Percentiles rank a stretch among this genome's conserved stretches.
Evolutionary conservation across 2,113 vertebrate species (phyloP).

Genomic region (Syngnathus scovelli): DNA sequence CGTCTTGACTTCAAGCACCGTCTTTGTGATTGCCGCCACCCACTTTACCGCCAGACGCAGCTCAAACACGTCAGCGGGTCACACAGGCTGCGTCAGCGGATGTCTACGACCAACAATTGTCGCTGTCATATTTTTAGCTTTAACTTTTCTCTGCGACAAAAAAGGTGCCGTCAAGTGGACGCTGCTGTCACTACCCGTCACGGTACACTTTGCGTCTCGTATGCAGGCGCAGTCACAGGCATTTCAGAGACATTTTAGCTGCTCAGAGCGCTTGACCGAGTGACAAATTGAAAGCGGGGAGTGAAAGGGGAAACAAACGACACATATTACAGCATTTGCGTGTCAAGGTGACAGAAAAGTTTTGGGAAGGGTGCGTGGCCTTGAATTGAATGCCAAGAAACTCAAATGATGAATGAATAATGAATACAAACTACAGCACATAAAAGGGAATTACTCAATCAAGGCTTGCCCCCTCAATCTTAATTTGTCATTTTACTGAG

Average conservation of each 20-base stretch:
- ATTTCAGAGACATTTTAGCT: not conserved
- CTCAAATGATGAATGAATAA: not conserved
- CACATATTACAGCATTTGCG: conserved; percentile 19
- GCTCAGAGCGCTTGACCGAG: conserved; percentile 4
- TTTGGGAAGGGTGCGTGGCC: conserved; percentile 30
- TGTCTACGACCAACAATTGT: conserved; percentile 35
- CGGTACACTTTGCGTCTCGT: conserved; percentile 1
- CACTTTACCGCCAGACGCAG: conserved; percentile 3
- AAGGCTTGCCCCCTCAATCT: not conserved
- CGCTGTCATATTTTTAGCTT: conserved; percentile 32
- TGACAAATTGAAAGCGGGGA: conserved; percentile 3
- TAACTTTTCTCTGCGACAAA: conserved; percentile 29
- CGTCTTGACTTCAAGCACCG: not conserved
- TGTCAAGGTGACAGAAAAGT: conserved; percentile 32
- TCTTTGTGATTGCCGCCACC: conserved; percentile 6
- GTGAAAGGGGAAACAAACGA: conserved; percentile 14
- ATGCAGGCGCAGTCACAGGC: not conserved
- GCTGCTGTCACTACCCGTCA: conserved; percentile 26
- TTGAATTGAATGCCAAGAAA: not conserved
- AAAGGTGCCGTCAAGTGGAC: not conserved
- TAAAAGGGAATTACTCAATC: not conserved
- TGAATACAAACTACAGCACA: not conserved
- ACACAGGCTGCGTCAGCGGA: conserved; percentile 9
- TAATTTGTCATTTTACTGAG: not conserved
- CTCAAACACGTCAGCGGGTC: conserved; percentile 17